phyloP scores from a whole-genome alignment of 2,888 invertebrate species.

The Tridacna crocea region DNA sequence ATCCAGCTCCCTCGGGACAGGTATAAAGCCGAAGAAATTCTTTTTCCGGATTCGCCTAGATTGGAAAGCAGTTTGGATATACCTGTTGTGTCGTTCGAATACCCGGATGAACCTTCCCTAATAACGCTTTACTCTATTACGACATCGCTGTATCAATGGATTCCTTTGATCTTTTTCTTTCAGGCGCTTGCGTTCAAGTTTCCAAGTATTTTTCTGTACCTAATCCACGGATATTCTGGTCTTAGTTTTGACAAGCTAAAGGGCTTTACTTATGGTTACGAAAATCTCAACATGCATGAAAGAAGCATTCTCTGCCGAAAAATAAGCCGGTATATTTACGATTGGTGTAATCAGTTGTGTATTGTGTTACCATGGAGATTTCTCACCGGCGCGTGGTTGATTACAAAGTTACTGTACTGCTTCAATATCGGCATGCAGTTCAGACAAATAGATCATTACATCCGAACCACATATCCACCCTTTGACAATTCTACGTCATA shows the following conservation, averaged over 20 bases:
- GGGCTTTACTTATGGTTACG: constrained; percentile 46
- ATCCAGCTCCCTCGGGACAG: neutral
- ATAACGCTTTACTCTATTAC: constrained; percentile 7
- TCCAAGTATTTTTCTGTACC: constrained; percentile 50
- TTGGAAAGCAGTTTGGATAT: neutral
- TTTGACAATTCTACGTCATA: constrained; percentile 49
- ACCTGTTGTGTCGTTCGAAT: neutral
- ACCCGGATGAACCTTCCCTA: neutral
- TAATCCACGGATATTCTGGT: constrained; percentile 48
- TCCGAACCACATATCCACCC: constrained; percentile 31
- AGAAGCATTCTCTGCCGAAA: constrained; percentile 39
- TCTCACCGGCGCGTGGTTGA: constrained; percentile 39
- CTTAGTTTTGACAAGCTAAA: constrained; percentile 53
- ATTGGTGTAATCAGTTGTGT: constrained; percentile 45
- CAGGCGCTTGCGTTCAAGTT: constrained; percentile 60
- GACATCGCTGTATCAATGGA: constrained; percentile 51
- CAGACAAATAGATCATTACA: constrained; percentile 27
- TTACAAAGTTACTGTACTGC: constrained; percentile 46
- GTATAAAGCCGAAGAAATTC: neutral
- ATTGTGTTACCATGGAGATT: constrained; percentile 48
- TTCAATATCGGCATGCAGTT: constrained; percentile 45
- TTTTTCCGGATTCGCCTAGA: neutral
- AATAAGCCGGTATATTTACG: constrained; percentile 47
- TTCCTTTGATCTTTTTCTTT: constrained; percentile 48
- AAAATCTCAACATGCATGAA: constrained; percentile 40